Evolutionary conservation across 2,797 vertebrate species (phyloP).

Genomic region (Neostethus bicornis): DNA sequence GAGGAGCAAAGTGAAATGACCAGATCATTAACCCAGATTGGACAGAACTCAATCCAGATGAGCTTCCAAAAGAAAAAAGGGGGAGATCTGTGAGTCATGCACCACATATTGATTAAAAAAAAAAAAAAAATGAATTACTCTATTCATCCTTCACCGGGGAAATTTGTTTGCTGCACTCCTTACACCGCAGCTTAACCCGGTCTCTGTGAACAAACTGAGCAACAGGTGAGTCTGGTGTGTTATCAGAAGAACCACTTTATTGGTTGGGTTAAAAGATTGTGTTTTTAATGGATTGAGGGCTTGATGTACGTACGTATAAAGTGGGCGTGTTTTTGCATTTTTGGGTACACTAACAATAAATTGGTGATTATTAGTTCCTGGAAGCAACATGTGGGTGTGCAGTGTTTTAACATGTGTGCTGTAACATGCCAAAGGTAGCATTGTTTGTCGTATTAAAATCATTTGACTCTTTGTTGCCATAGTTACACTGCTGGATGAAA

Average conservation of each 20-base stretch:
- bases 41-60: conserved; percentile 59
- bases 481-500: conserved; percentile 28
- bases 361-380: not conserved
- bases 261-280: conserved; percentile 19
- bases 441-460: conserved; percentile 39
- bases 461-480: conserved; percentile 46
- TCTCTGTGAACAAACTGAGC: conserved; percentile 65
- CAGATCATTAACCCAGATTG: conserved; percentile 46
- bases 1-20: conserved; percentile 29
- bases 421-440: conserved; percentile 28
- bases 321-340: conserved; percentile 11
- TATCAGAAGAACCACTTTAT: conserved; percentile 45
- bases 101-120: conserved; percentile 58
- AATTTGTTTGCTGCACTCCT: too few species aligned
- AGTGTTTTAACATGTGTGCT: conserved; percentile 16
- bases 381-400: conserved; percentile 16
- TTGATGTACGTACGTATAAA: conserved; percentile 9
- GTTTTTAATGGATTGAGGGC: conserved; percentile 2
- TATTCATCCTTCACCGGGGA: too few species aligned
- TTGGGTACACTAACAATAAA: conserved; percentile 24
- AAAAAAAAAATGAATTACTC: too few species aligned
- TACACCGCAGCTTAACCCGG: too few species aligned
- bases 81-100: conserved; percentile 61
- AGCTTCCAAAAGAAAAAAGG: conserved; percentile 51
- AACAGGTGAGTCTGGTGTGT: conserved; percentile 42